Evolutionary conservation across 2,888 invertebrate genomes (phyloP).

Genomic region (Tipula vernalis): DNA sequence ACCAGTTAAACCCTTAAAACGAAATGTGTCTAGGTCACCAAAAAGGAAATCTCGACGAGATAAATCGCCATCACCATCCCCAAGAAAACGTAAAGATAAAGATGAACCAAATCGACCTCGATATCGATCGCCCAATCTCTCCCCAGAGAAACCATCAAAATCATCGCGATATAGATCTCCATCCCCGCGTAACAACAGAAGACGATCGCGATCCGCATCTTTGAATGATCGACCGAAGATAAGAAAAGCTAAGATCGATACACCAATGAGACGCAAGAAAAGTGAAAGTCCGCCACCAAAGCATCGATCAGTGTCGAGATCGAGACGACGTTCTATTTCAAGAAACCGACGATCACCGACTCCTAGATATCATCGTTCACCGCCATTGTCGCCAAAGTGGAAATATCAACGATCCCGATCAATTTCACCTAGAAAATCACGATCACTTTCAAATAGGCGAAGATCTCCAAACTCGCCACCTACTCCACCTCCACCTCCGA

Average conservation of each 20-base stretch:
- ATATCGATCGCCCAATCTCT: neutral
- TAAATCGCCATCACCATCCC: neutral
- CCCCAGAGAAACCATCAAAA: neutral
- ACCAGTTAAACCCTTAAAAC: slow-evolving; percentile 16
- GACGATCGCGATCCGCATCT: neutral
- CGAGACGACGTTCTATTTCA: slow-evolving; percentile 13
- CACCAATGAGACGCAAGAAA: neutral
- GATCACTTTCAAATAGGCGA: neutral
- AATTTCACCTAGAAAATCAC: slow-evolving; percentile 5
- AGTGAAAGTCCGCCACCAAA: neutral
- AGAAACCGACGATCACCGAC: slow-evolving; percentile 13
- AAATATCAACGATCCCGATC: slow-evolving; percentile 15
- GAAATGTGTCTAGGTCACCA: slow-evolving; percentile 15
- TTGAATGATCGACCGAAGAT: neutral
- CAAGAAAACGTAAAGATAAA: neutral
- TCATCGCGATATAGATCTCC: slow-evolving; percentile 11
- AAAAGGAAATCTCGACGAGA: slow-evolving; percentile 11
- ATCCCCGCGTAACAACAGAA: slow-evolving; percentile 13
- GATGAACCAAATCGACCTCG: neutral
- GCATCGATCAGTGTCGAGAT: neutral
- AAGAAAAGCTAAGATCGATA: neutral
- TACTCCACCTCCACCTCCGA: neutral
- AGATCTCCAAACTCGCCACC: neutral
- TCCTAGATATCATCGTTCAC: slow-evolving; percentile 14
- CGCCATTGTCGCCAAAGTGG: slow-evolving; percentile 13